Evolutionary conservation across 2,888 invertebrate species (phyloP), one percentile per base, ranked within the genome.

Genomic region (Zonitis immaculata): DNA sequence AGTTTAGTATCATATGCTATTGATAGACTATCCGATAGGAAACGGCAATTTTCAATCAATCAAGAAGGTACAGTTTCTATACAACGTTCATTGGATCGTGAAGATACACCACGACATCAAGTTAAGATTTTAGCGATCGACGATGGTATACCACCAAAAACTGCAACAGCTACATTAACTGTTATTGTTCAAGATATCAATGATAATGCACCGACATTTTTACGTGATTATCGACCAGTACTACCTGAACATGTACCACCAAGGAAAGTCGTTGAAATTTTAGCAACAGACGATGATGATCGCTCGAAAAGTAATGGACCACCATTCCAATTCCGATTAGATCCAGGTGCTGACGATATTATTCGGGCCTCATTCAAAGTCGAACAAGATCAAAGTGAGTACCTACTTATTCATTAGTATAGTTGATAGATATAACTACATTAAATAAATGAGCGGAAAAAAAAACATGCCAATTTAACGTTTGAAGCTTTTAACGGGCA

Each of bases 71-170:
- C 94, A 0, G 95, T 97, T 0, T 91, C 92, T 60, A 95, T 96
- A 71, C 95, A 95, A 73, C 82, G 95, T 50, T 87, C 88, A 8
- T 79, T 97, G 52, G 97, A 97, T 75, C 84, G 96, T 48, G 97
- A 97, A 77, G 94, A 95, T 65, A 94, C 94, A 8, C 94, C 95
- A 0, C 81, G 95, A 45, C 96, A 97, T 82, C 95, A 94, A 80
- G 93, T 96, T 5, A 95, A 95, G 78, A 95, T 96, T 62, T 79
- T 96, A 67, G 96, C 96, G 3, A 94, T 95, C 68, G 95, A 96
- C 73, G 94, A 95, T 73, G 95, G 95, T 1, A 85, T 91, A 12
- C 95, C 95, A 1, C 91, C 94, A 0, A 90, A 93, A 77, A 95
- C 95, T 7, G 94, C 95, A 0, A 95, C 95, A 0, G 95, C 95